Conservation (phyloP, 2,797 vertebrate species). For the Aphelocoma californica region DNA sequence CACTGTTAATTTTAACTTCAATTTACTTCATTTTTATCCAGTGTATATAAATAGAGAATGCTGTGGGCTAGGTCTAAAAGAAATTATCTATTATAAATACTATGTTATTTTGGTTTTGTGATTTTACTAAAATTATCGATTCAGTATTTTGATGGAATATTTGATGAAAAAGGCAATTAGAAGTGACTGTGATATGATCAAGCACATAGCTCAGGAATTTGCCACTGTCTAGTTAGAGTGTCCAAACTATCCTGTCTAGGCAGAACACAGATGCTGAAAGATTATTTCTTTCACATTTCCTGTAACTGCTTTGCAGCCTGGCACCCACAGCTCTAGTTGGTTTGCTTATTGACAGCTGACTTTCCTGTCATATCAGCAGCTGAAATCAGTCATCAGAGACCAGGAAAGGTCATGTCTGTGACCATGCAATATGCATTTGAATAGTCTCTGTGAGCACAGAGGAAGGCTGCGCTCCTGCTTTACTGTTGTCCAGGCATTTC, state of each 20-base stretch:
- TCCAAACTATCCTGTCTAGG: not conserved
- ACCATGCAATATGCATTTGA: not conserved
- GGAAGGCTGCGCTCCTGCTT: not conserved
- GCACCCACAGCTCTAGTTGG: not conserved
- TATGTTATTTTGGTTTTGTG: not conserved
- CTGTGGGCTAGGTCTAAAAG: not conserved
- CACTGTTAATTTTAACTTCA: not conserved
- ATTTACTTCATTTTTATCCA: not conserved
- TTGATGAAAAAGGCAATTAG: not conserved
- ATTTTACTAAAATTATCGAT: not conserved
- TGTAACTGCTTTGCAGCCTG: not conserved
- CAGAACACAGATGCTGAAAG: not conserved
- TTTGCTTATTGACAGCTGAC: not conserved
- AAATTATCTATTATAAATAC: not conserved
- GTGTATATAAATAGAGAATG: not conserved
- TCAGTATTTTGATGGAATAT: not conserved
- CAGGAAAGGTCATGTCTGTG: not conserved
- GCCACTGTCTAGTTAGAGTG: not conserved
- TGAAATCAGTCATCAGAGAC: not conserved
- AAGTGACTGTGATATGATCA: not conserved
- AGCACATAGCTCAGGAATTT: not conserved
- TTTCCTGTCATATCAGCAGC: not conserved
- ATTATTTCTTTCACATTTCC: not conserved
- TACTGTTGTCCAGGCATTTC: fast-evolving
- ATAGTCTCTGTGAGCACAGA: not conserved